Base-by-base conservation (phyloP, 2,888 invertebrate genomes). In the Myathropa florea region DNA sequence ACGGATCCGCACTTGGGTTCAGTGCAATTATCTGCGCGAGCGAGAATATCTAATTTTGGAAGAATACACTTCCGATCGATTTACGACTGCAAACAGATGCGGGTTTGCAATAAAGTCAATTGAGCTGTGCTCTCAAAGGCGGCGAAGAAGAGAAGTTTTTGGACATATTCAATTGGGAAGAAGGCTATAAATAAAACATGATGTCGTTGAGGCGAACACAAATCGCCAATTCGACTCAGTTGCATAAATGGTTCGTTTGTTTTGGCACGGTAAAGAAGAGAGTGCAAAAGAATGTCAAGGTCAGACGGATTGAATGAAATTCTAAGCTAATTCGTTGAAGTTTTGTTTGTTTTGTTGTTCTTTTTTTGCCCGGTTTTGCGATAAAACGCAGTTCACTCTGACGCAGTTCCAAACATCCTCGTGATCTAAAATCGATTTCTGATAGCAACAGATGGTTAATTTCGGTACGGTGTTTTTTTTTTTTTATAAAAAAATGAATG, bases 21-120 rank as follows among this genome's bases (percentile, higher is more conserved):
- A 39, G 36, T 83, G 83, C 83, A 83, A 83, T 79, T 83, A 73
- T 83, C 59, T n/a, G n/a, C 18, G 7, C 18, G 46, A 18, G 46
- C 46, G n/a, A n/a, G 46, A 46, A 4, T 18, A 7, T 61, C 71
- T 77, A 71, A 82, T 82, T 82, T 77, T 77, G 76, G 82, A 82
- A 21, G n/a, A 53, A 61, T 23, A 30, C 9, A 53, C 65, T 70
- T 64, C 26, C 33, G 28, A 78, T 26, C 63, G 63, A 33, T 68
- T 73, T 67, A 78, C 39, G 80, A 80, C 33, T 79, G 68, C 83
- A 75, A 75, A 75, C 79, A 83, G 79, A 83, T 79, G 83, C 68
- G 79, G 60, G 57, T 79, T 75, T 75, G 83, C 75, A 70, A 71
- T 67, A 79, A 71, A 71, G 63, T 79, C 59, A 46, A 46, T 46